Base-by-base conservation (phyloP, 1,140 invertebrate species). In the Nephotettix cincticeps region DNA sequence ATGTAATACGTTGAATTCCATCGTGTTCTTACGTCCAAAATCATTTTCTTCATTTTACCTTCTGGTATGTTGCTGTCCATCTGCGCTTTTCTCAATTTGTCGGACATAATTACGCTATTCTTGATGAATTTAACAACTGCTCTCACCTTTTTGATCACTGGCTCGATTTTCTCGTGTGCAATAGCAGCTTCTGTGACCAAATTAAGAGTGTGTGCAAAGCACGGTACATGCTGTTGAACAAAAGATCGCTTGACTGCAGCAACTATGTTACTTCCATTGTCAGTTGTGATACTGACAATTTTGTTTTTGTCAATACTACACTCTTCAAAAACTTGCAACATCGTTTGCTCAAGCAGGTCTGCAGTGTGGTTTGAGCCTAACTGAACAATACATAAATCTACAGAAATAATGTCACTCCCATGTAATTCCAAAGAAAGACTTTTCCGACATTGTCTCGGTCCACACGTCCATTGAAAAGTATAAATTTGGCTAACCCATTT, bases 1-100 rank as follows among this genome's bases (percentile, higher is more conserved):
- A 80, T 80, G 66, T 81, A 77, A 58, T 75, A 80, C 0, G 76
- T 79, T 32, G 74, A 76, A 64, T 81, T 80, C 79, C 76, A 81
- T 1, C 77, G 45, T 0, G 79, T 81, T 2, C 58, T 58, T 0
- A 80, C 78, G 23, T 77, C 74, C 71, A 80, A 75, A 23, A 79
- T 76, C 51, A 79, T 66, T 66, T 76, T 76, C 3, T 80, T 74
- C 64, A 72, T 58, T 14, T 47, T 56, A 17, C 72, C 69, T 19
- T 75, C 66, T 3, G 66, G 36, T 23, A 68, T 47, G 14, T 45
- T 68, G 40, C 25, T 68, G 9, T 68, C 66, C 1, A 45, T 9
- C n/a, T 68, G 40, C 30, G 51, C 25, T 11, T 68, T 45, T 47
- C 66, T 68, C 13, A 47, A 19, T 19, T 32, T 67, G 40, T 67